These are phyloP conservation scores for Spinus olivaceus DNA, from an alignment of 2,797 vertebrate genomes.

Conservation along the genomic window DNA sequence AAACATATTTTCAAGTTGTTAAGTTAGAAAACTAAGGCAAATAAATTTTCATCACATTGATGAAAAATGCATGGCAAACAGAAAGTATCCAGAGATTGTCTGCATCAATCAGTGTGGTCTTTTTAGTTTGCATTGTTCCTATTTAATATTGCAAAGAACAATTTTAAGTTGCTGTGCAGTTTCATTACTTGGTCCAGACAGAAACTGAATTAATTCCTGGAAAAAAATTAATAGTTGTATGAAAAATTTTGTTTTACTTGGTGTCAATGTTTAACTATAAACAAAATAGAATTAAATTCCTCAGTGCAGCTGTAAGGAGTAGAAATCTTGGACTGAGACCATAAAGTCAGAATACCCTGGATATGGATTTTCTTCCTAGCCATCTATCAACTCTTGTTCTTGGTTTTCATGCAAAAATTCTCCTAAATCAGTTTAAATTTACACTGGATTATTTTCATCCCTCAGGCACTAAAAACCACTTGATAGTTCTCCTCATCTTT, in stretches of 20 bases:
- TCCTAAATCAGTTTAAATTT: slow-evolving; percentile 25
- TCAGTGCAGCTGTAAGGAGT: not conserved
- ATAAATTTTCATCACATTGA: not conserved
- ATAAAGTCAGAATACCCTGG: not conserved
- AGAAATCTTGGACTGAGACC: not conserved
- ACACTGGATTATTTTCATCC: slow-evolving; percentile 13
- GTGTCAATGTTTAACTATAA: not conserved
- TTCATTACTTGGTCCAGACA: not conserved
- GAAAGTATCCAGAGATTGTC: not conserved
- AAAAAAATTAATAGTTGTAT: not conserved
- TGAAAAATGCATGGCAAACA: not conserved
- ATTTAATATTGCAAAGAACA: not conserved
- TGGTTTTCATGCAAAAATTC: slow-evolving; percentile 11
- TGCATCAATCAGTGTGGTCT: not conserved
- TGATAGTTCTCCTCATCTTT: slow-evolving; percentile 3
- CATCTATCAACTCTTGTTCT: not conserved
- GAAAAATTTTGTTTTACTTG: not conserved
- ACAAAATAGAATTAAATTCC: not conserved
- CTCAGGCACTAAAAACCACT: slow-evolving; percentile 21
- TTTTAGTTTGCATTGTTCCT: not conserved
- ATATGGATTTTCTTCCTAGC: slow-evolving; percentile 28
- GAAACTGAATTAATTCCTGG: not conserved
- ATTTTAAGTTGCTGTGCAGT: not conserved
- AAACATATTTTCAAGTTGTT: not conserved
- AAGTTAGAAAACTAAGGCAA: not conserved